Evolutionary conservation across 37 sponge, comb jelly and placozoan genomes (phyloP).

Genomic region (Hexactinellida sp.): DNA sequence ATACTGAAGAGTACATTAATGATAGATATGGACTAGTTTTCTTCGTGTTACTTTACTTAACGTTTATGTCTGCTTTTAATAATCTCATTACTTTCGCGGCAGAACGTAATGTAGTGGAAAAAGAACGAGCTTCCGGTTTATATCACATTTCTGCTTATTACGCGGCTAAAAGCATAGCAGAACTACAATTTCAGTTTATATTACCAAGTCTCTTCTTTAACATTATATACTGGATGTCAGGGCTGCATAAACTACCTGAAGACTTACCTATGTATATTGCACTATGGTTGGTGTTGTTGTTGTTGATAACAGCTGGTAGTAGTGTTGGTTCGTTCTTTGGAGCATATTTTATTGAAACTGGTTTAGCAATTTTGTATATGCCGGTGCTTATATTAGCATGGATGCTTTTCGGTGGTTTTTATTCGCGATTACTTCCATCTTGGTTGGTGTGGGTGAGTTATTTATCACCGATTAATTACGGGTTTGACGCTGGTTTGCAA

Average conservation of each 20-base stretch:
- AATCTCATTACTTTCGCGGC: constrained; percentile 25
- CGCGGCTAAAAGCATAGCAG: constrained; percentile 55
- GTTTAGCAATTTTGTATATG: constrained; percentile 15
- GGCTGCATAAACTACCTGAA: constrained; percentile 12
- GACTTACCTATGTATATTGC: not conserved
- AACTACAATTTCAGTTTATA: constrained; percentile 38
- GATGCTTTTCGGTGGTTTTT: constrained; percentile 66
- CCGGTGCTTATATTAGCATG: constrained; percentile 30
- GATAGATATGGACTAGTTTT: constrained; percentile 21
- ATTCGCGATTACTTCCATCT: constrained; percentile 28
- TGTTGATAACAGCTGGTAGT: not conserved
- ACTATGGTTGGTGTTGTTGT: not conserved
- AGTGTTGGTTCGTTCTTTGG: constrained; percentile 40
- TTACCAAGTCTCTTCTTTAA: constrained; percentile 28
- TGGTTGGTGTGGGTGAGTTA: constrained; percentile 46
- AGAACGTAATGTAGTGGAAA: constrained; percentile 29
- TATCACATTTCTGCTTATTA: constrained; percentile 62
- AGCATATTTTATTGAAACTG: constrained; percentile 24
- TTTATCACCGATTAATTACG: constrained; percentile 40
- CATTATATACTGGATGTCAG: constrained; percentile 30
- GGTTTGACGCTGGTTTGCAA: constrained; percentile 29
- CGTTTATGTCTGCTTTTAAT: not conserved
- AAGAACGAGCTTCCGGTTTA: constrained; percentile 46
- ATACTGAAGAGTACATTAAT: constrained; percentile 29
- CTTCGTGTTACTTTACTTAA: not conserved